A percentile compares a stretch with the other conserved stretches of the same genome.
Conservation (phyloP, 2,797 vertebrate genomes). For the Mus caroli region DNA sequence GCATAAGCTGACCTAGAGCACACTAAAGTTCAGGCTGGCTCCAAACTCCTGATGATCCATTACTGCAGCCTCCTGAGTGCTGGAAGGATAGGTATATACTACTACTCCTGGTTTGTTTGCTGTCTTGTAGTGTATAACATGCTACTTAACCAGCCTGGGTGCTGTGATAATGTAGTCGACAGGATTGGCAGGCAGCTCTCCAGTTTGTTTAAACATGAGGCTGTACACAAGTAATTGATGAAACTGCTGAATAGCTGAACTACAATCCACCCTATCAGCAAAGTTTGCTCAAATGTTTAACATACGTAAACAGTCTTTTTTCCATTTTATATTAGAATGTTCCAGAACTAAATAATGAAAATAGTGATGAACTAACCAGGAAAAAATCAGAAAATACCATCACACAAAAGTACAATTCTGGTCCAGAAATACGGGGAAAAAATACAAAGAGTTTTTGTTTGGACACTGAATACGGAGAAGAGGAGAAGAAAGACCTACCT, state of each 20-base stretch:
- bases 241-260: slow-evolving; percentile 54
- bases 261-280: slow-evolving; percentile 59
- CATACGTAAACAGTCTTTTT: slow-evolving; percentile 65
- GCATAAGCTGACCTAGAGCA: neutral
- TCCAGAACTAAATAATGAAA: slow-evolving; percentile 76
- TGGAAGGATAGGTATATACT: neutral
- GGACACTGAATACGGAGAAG: slow-evolving; percentile 66
- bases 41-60: neutral
- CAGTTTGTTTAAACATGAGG: slow-evolving; percentile 49
- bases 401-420: slow-evolving; percentile 68
- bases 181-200: slow-evolving; percentile 53
- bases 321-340: slow-evolving; percentile 80
- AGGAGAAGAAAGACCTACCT: slow-evolving; percentile 74
- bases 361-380: slow-evolving; percentile 67
- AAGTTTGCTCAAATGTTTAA: slow-evolving; percentile 56
- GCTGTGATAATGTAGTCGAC: neutral
- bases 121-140: slow-evolving; percentile 47
- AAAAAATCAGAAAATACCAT: slow-evolving; percentile 66
- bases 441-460: slow-evolving; percentile 66
- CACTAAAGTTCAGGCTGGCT: neutral
- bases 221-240: neutral
- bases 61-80: neutral
- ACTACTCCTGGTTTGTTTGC: neutral
- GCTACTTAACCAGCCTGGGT: neutral
- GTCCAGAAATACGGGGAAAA: slow-evolving; percentile 81